Base-by-base conservation (phyloP, 2,888 invertebrate species). In the Trissonchulus latispiculum region DNA sequence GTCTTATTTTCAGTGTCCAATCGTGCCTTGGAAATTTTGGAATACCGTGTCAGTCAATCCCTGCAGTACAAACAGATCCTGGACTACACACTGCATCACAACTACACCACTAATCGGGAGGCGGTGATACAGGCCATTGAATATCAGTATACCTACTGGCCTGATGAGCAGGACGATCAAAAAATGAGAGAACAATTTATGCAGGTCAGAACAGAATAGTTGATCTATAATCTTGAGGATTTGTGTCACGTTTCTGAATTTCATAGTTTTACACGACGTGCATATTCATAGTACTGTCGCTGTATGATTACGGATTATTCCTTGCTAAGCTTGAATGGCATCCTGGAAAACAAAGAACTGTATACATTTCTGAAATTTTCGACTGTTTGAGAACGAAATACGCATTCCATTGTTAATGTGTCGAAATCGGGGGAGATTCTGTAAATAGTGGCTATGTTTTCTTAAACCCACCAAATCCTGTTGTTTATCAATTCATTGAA, bases 141-240 rank as follows among this genome's bases (percentile, higher is more conserved):
- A 75, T 94, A 93, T 81, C 93, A 93, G 90, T 95, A 95, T 84
- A 95, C 94, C 0, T 93, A 91, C 83, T 94, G 93, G 88, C 94
- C 95, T 0, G 93, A 93, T 85, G 92, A 92, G 28, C 76, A 79
- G 2, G 79, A 78, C 73, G 77, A 78, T 3, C 80, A 80, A 80
- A 76, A 76, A 33, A 78, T 81, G 66, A 77, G 80, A 18, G 76
- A 79, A 36, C 77, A 79, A 37, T 82, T 81, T 73, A 78, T 81
- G 29, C 77, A 81, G 72, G 76, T 74, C 70, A 8, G 66, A 8
- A 8, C n/a, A n/a, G n/a, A n/a, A n/a, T n/a, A n/a, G n/a, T n/a
- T n/a, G n/a, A n/a, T n/a, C n/a, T n/a, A n/a, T n/a, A n/a, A n/a
- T n/a, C n/a, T n/a, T n/a, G n/a, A n/a, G n/a, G n/a, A n/a, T n/a